These are phyloP conservation scores for Kradibia gibbosae DNA, from an alignment of 1,140 invertebrate species.

Conservation along the genomic window DNA sequence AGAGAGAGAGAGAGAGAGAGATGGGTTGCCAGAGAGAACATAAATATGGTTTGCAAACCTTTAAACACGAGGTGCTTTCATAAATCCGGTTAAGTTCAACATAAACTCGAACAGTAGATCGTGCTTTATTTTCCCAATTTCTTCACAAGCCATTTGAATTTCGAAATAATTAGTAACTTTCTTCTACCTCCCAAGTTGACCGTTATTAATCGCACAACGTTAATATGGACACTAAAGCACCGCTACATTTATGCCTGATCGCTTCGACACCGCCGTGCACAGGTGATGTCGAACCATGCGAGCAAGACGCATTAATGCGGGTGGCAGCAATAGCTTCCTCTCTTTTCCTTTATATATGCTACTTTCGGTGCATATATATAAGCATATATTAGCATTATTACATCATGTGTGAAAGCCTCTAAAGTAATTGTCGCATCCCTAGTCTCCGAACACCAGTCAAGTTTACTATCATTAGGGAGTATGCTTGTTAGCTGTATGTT, in stretches of 20 bases:
- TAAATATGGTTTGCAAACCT: background rate
- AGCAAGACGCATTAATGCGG: conserved; percentile 52
- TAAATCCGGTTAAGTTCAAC: background rate
- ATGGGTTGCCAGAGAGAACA: conserved; percentile 16
- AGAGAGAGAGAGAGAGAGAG: no score
- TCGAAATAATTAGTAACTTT: background rate
- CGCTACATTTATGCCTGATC: conserved; percentile 13
- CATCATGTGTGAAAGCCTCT: conserved; percentile 44
- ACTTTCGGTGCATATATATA: no score
- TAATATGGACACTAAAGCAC: background rate
- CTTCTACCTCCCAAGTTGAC: background rate
- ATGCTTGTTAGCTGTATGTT: no score
- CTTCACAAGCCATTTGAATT: background rate
- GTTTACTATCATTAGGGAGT: no score
- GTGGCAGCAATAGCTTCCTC: conserved; percentile 54
- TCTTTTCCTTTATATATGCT: conserved; percentile 49
- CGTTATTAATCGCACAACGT: background rate
- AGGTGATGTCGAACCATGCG: conserved; percentile 50
- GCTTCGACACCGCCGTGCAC: conserved; percentile 6
- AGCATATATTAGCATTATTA: conserved; percentile 51
- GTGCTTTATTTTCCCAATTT: background rate
- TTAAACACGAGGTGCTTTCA: no score
- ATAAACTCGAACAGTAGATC: background rate
- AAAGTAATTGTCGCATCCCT: no score
- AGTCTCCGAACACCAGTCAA: no score